phyloP scores from a whole-genome alignment of 2,888 invertebrate species.

The Meteorus colon region DNA sequence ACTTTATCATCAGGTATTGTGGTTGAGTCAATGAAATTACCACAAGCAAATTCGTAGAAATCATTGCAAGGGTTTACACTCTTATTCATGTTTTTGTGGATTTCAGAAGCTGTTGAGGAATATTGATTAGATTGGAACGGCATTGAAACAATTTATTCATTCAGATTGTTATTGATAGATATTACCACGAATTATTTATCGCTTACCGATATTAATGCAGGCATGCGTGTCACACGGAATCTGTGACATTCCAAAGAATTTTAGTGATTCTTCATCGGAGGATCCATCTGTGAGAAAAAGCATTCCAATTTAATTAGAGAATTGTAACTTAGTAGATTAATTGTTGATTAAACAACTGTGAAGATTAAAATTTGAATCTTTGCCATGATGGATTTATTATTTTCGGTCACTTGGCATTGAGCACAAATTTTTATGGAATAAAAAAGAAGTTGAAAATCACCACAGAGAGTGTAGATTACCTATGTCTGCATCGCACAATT shows the following conservation, averaged over 20 bases:
- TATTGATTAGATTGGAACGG: too few species aligned
- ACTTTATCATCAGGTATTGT: constrained; percentile 86
- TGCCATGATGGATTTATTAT: too few species aligned
- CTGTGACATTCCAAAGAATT: not conserved
- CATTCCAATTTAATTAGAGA: too few species aligned
- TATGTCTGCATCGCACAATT: not conserved
- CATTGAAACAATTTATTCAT: too few species aligned
- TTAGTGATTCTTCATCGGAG: not conserved
- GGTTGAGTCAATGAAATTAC: constrained; percentile 80
- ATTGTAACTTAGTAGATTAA: too few species aligned
- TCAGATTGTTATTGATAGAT: too few species aligned
- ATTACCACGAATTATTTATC: too few species aligned
- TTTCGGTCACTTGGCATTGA: too few species aligned
- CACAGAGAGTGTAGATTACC: not conserved
- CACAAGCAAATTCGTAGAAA: constrained; percentile 74
- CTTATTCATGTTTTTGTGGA: constrained; percentile 81
- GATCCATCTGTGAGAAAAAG: not conserved
- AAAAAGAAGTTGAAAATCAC: too few species aligned
- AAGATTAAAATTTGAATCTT: too few species aligned
- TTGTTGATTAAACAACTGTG: too few species aligned
- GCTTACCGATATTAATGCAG: not conserved
- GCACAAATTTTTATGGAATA: too few species aligned
- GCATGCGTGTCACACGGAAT: not conserved
- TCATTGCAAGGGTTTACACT: constrained; percentile 84
- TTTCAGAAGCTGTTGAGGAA: constrained; percentile 76